Percentiles rank a stretch among this genome's conserved stretches.
phyloP scores from a whole-genome alignment of 1,140 invertebrate genomes.

The Drosophila mojavensis region DNA sequence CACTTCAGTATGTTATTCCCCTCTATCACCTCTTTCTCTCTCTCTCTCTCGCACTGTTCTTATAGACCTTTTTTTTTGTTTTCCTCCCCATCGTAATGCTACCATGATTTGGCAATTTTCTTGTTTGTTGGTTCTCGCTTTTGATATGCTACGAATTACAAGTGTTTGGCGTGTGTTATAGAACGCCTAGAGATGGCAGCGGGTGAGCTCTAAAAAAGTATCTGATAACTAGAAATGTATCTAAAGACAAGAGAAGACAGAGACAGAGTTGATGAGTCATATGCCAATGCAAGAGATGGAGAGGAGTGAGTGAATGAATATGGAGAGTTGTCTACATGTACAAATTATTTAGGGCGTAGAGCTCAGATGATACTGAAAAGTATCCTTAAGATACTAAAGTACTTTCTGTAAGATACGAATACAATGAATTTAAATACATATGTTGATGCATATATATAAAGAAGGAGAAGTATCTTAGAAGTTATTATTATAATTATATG shows the following conservation, averaged over 20 bases:
- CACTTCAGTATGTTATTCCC: slow-evolving; percentile 9
- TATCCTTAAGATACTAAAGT: neutral
- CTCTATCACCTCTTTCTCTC: neutral
- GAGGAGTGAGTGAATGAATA: no score
- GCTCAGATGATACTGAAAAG: neutral
- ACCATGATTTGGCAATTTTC: slow-evolving; percentile 61
- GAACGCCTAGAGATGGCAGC: slow-evolving; percentile 16
- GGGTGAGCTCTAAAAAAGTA: neutral
- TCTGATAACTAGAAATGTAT: neutral
- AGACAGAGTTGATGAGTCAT: neutral
- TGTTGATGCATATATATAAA: no score
- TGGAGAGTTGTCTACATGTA: no score
- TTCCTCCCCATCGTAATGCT: slow-evolving; percentile 7
- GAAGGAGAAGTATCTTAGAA: neutral
- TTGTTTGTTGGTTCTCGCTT: slow-evolving; percentile 28
- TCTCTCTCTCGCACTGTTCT: neutral
- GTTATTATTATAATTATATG: no score
- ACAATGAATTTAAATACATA: no score
- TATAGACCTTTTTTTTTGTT: neutral
- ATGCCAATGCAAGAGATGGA: neutral
- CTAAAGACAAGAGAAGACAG: neutral
- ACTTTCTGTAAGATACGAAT: no score
- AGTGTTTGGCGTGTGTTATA: slow-evolving; percentile 39
- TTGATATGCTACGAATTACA: slow-evolving; percentile 15
- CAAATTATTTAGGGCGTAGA: neutral